phyloP scores from a whole-genome alignment of 37 sponge, comb jelly and placozoan species.

The Oscarella lobularis region DNA sequence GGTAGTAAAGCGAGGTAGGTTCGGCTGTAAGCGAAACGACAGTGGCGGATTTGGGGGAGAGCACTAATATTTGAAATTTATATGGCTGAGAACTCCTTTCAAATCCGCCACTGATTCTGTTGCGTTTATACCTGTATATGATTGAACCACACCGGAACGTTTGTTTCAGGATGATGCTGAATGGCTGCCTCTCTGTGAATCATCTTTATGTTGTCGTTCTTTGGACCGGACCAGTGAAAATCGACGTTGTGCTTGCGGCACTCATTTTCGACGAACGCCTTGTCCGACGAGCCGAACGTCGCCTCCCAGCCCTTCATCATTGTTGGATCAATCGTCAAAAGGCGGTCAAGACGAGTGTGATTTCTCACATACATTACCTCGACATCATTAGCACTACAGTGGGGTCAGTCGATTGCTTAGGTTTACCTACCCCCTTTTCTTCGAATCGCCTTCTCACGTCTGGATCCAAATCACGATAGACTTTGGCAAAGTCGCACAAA shows the following conservation, averaged over 20 bases:
- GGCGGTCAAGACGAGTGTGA: constrained; percentile 17
- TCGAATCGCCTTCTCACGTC: constrained; percentile 32
- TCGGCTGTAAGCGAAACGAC: neutral
- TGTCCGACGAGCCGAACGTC: constrained; percentile 38
- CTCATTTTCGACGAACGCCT: constrained; percentile 32
- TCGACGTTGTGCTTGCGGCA: constrained; percentile 17
- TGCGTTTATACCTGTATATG: constrained; percentile 21
- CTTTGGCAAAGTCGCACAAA: constrained; percentile 49
- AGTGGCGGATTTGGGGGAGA: no score
- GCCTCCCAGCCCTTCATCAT: constrained; percentile 62
- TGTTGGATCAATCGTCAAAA: constrained; percentile 29
- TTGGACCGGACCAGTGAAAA: constrained; percentile 30
- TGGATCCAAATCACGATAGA: constrained; percentile 46
- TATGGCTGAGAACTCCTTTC: no score
- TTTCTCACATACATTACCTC: constrained; percentile 43
- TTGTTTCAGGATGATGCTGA: constrained; percentile 50
- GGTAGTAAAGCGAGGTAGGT: neutral
- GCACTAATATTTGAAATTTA: no score
- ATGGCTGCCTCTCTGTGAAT: constrained; percentile 23
- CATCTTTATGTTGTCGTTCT: constrained; percentile 18
- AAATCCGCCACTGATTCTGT: neutral
- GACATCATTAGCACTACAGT: neutral
- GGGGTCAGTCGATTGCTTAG: neutral
- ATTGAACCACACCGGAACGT: constrained; percentile 72
- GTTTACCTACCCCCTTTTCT: constrained; percentile 38